phyloP scores from a whole-genome alignment of 2,888 invertebrate species.

The Taphrorychus bicolor region DNA sequence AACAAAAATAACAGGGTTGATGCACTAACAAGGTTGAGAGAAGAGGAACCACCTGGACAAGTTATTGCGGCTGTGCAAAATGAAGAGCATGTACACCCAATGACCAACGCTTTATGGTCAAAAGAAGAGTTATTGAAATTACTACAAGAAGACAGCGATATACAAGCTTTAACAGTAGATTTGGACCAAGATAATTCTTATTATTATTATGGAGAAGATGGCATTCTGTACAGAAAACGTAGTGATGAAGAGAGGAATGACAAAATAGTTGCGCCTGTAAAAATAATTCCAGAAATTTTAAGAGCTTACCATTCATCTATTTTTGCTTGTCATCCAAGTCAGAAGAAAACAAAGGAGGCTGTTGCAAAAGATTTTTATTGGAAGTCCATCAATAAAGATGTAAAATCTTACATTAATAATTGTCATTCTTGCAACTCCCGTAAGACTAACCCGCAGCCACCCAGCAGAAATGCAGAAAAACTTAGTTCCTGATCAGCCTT shows the following conservation, averaged over 20 bases:
- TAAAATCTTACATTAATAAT: conserved; percentile 41
- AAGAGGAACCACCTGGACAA: too few relatives aligned
- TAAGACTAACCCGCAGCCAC: conserved; percentile 43
- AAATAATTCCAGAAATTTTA: conserved; percentile 27
- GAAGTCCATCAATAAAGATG: conserved; percentile 43
- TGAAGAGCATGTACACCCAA: too few relatives aligned
- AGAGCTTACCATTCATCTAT: conserved; percentile 43
- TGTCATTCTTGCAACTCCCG: conserved; percentile 47
- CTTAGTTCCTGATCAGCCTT: conserved; percentile 42
- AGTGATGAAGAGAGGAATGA: conserved; percentile 16
- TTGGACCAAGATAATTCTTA: too few relatives aligned
- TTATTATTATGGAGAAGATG: too few relatives aligned
- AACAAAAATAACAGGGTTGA: too few relatives aligned
- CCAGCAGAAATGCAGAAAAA: conserved; percentile 26
- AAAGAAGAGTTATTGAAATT: too few relatives aligned
- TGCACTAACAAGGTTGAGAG: too few relatives aligned
- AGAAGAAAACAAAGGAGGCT: conserved; percentile 45
- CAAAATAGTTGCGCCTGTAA: conserved; percentile 22
- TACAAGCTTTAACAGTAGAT: too few relatives aligned
- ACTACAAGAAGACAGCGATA: too few relatives aligned
- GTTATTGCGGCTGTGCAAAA: too few relatives aligned
- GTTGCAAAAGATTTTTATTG: conserved; percentile 45
- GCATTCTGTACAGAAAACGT: conserved; percentile 26
- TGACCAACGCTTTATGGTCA: too few relatives aligned
- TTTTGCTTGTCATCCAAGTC: conserved; percentile 47